phyloP scores from a whole-genome alignment of 2,888 invertebrate species.

The Trichogramma evanescens region DNA sequence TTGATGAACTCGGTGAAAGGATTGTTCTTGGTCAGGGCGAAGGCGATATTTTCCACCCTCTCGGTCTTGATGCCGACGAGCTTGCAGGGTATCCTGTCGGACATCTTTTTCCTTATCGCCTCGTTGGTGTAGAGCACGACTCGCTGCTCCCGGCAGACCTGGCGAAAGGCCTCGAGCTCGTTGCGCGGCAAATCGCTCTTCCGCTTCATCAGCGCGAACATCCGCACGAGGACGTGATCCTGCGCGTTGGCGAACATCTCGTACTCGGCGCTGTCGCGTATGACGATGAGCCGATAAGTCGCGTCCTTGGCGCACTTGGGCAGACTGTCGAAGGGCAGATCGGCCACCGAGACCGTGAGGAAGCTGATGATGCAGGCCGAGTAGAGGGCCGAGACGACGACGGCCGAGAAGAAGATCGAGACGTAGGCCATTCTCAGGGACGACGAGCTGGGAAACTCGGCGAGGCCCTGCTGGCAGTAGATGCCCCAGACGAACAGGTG shows the following conservation, averaged over 20 bases:
- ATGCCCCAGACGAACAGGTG: conserved; percentile 23
- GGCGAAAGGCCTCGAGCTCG: conserved; percentile 10
- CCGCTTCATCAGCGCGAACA: conserved; percentile 12
- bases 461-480: conserved; percentile 29
- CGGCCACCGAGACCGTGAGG: conserved; percentile 12
- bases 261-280: conserved; percentile 12
- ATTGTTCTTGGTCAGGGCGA: conserved; percentile 25
- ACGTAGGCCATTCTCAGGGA: conserved; percentile 20
- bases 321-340: conserved; percentile 9
- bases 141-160: conserved; percentile 22
- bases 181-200: conserved; percentile 4
- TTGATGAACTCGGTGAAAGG: conserved; percentile 27
- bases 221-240: conserved; percentile 3
- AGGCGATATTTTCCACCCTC: conserved; percentile 24
- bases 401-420: conserved; percentile 15
- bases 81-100: conserved; percentile 23
- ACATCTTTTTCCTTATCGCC: conserved; percentile 18
- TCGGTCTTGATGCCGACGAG: conserved; percentile 22
- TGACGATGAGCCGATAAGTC: conserved; percentile 14
- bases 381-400: conserved; percentile 17
- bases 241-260: conserved; percentile 15
- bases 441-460: conserved; percentile 15
- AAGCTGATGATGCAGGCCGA: conserved; percentile 21
- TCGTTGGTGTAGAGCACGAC: conserved; percentile 26
- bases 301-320: conserved; percentile 11